Percentiles rank a stretch among this genome's conserved stretches.
These are phyloP conservation scores for Temnothorax unifasciatus DNA, from an alignment of 2,888 invertebrate species.

Conservation along the genomic window DNA sequence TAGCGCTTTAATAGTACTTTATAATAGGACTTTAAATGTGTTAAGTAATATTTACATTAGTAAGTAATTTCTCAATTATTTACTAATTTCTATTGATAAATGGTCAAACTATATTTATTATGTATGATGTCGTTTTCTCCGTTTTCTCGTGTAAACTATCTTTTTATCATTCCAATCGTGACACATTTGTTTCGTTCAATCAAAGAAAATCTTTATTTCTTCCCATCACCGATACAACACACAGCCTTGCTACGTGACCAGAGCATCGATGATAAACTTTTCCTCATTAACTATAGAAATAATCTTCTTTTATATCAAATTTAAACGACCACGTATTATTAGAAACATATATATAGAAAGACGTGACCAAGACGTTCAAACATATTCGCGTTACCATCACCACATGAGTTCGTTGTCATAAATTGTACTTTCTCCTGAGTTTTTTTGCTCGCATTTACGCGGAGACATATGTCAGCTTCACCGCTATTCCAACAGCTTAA, in stretches of 20 bases:
- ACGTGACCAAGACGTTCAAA: too few relatives aligned
- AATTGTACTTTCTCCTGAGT: neutral
- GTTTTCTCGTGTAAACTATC: neutral
- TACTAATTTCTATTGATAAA: too few relatives aligned
- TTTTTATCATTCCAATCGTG: neutral
- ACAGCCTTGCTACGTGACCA: neutral
- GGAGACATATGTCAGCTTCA: neutral
- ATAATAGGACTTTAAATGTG: too few relatives aligned
- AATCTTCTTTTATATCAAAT: constrained; percentile 3
- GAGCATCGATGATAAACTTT: neutral
- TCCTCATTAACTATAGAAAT: constrained; percentile 3
- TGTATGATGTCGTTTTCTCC: neutral
- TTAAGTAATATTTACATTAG: too few relatives aligned
- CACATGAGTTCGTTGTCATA: neutral
- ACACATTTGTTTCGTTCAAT: neutral
- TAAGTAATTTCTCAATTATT: too few relatives aligned
- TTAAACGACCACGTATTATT: neutral
- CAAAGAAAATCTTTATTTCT: neutral
- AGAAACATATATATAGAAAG: neutral
- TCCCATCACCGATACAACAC: neutral
- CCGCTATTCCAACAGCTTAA: neutral
- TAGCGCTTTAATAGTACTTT: neutral
- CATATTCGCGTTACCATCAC: neutral
- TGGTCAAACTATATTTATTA: neutral
- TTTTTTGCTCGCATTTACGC: neutral